phyloP scores from a whole-genome alignment of 2,113 vertebrate genomes.

The Archilochus colubris region DNA sequence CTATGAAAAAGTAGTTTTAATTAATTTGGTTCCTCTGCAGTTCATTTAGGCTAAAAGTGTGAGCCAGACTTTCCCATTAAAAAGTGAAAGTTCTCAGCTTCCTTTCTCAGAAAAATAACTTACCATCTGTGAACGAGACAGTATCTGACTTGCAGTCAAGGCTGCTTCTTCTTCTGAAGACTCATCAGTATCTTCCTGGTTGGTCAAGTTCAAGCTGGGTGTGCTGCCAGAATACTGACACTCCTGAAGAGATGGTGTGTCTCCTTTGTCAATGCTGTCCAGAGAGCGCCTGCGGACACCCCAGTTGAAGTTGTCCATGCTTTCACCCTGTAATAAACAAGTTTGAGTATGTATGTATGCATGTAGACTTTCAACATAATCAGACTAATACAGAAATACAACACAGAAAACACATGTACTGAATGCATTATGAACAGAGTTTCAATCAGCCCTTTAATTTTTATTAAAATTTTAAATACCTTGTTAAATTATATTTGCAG shows the following conservation, averaged over 20 bases:
- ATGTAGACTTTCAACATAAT: not conserved
- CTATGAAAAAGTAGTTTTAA: not conserved
- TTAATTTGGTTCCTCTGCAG: not conserved
- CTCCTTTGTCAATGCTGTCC: constrained; percentile 98
- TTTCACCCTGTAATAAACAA: constrained; percentile 88
- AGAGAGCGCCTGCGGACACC: constrained; percentile 95
- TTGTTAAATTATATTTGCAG: constrained; percentile 44
- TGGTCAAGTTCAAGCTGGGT: constrained; percentile 95
- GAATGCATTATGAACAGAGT: constrained; percentile 69
- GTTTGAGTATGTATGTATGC: not conserved
- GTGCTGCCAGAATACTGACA: constrained; percentile 94
- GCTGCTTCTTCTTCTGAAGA: constrained; percentile 98
- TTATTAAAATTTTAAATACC: constrained; percentile 53
- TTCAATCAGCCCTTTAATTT: constrained; percentile 81
- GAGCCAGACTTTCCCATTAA: not conserved
- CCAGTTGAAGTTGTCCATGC: constrained; percentile 99
- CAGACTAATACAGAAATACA: constrained; percentile 4
- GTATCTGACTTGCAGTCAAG: constrained; percentile 95
- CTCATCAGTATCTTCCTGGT: constrained; percentile 98
- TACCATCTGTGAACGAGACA: constrained; percentile 92
- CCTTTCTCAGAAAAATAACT: constrained; percentile 28
- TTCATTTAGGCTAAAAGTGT: not conserved
- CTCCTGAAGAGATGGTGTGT: constrained; percentile 94
- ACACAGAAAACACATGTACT: constrained; percentile 42
- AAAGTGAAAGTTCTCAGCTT: not conserved